These are phyloP conservation scores for Limulus polyphemus DNA, from an alignment of 2,888 invertebrate species.

Conservation along the genomic window DNA sequence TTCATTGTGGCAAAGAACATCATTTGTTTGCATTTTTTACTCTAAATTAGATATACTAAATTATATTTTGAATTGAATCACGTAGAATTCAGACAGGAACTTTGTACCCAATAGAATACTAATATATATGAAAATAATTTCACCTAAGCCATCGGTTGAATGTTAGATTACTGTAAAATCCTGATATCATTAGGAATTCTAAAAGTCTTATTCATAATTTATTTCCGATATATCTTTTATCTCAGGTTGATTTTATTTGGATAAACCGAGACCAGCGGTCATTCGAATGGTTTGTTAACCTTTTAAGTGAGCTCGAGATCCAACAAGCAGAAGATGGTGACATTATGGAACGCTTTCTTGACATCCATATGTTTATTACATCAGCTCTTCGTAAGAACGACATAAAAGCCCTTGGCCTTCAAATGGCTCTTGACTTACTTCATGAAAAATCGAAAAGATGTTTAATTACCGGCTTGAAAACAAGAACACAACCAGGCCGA, in stretches of 20 bases:
- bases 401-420: conserved; percentile 87
- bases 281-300: conserved; percentile 92
- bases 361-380: conserved; percentile 97
- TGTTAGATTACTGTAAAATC: too few relatives aligned
- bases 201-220: too few relatives aligned
- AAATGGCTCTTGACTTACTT: conserved; percentile 74
- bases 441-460: conserved; percentile 89
- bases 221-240: too few relatives aligned
- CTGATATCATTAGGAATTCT: too few relatives aligned
- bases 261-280: conserved; percentile 87
- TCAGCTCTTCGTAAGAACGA: conserved; percentile 80
- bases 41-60: too few relatives aligned
- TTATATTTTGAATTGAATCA: too few relatives aligned
- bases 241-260: conserved; percentile 92
- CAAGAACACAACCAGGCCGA: conserved; percentile 80
- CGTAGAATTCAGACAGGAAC: too few relatives aligned
- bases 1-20: too few relatives aligned
- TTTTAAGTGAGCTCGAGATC: conserved; percentile 81
- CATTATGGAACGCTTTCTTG: conserved; percentile 58
- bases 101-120: too few relatives aligned
- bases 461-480: conserved; percentile 81
- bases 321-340: conserved; percentile 78
- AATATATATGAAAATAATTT: too few relatives aligned
- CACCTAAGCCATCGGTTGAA: too few relatives aligned
- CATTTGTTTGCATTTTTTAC: too few relatives aligned